Percentiles rank a stretch among this genome's conserved stretches.
phyloP scores from a whole-genome alignment of 2,113 vertebrate genomes.

The Tragulus kanchil region DNA sequence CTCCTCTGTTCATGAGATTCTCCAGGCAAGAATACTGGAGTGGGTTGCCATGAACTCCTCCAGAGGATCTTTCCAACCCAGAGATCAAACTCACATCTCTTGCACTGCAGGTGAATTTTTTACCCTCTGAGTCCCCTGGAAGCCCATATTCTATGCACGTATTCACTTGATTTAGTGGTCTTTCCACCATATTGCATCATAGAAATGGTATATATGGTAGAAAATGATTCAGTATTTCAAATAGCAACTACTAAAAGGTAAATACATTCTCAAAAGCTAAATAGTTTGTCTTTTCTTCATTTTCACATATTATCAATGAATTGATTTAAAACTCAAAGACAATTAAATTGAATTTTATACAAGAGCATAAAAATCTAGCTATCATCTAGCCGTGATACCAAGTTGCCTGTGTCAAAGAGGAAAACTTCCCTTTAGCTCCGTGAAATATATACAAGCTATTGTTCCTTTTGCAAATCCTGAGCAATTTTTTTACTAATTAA shows the following conservation, averaged over 20 bases:
- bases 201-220: background rate
- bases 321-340: conserved; percentile 72
- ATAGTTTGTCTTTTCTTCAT: conserved; percentile 5
- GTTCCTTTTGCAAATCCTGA: conserved; percentile 73
- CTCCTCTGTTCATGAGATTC: background rate
- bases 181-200: conserved; percentile 24
- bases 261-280: conserved; percentile 47
- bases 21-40: background rate
- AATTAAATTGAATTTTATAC: conserved; percentile 78
- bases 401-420: conserved; percentile 71
- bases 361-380: conserved; percentile 70
- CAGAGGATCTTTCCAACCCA: background rate
- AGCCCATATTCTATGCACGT: background rate
- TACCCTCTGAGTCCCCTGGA: background rate
- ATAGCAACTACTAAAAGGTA: conserved; percentile 37
- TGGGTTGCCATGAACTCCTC: background rate
- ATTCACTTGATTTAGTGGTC: background rate
- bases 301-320: conserved; percentile 57
- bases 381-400: conserved; percentile 53
- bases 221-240: conserved; percentile 64
- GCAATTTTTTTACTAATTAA: too few species aligned
- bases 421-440: conserved; percentile 75
- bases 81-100: background rate
- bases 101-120: background rate
- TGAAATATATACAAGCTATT: conserved; percentile 71